Conservation (phyloP, 2,797 vertebrate species). For the Urosaurus nigricauda region DNA sequence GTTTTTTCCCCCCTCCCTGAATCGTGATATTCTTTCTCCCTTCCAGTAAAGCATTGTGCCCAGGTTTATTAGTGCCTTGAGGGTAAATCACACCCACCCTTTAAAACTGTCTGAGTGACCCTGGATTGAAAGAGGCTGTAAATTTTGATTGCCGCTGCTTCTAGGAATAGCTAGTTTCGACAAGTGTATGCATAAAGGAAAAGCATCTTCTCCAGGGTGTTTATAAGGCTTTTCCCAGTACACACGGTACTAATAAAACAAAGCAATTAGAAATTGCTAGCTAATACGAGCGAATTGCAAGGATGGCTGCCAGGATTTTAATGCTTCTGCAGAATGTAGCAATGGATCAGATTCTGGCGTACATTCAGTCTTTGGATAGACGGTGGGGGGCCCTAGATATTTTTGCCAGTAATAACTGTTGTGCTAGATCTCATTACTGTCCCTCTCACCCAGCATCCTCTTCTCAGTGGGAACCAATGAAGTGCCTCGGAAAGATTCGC, state of each 20-base stretch:
- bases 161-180: neutral
- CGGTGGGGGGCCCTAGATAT: neutral
- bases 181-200: no score
- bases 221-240: neutral
- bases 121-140: neutral
- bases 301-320: neutral
- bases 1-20: neutral
- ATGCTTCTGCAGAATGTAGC: neutral
- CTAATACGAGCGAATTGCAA: neutral
- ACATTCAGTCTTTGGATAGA: neutral
- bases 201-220: neutral
- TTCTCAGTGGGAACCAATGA: neutral
- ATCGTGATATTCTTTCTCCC: neutral
- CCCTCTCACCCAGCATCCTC: no score
- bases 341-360: neutral
- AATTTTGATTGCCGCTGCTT: neutral
- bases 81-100: neutral
- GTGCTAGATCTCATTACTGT: neutral
- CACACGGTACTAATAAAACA: neutral
- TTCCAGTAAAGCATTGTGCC: neutral
- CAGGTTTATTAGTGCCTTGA: neutral
- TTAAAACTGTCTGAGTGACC: neutral
- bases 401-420: neutral
- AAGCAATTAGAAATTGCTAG: neutral
- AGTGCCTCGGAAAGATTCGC: neutral